phyloP scores from a whole-genome alignment of 92 coral and sea anemone species.

The Micromussa lordhowensis region DNA sequence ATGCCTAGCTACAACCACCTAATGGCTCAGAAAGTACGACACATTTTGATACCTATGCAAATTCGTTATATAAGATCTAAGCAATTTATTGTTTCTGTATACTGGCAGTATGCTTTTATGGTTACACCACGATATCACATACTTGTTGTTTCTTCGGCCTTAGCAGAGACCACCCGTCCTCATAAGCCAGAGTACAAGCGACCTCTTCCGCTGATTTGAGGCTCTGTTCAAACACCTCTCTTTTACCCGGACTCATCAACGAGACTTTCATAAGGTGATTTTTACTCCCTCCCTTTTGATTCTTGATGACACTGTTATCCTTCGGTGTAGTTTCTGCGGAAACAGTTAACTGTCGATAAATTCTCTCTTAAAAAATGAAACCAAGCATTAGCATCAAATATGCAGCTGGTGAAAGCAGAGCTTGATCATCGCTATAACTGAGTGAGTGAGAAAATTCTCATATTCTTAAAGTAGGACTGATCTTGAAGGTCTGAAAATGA shows the following conservation, averaged over 20 bases:
- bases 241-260: slow-evolving; percentile 58
- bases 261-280: slow-evolving; percentile 38
- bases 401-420: too few species aligned
- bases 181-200: slow-evolving; percentile 75
- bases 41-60: too few species aligned
- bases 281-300: background rate
- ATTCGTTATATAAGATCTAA: too few species aligned
- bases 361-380: background rate
- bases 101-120: background rate
- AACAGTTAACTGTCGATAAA: background rate
- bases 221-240: slow-evolving; percentile 50
- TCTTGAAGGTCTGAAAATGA: too few species aligned
- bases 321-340: background rate
- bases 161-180: slow-evolving; percentile 75
- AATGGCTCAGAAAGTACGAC: too few species aligned
- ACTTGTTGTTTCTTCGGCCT: slow-evolving; percentile 65
- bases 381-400: too few species aligned
- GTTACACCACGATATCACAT: background rate
- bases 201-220: slow-evolving; percentile 80
- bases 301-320: background rate
- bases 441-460: too few species aligned
- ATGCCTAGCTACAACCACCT: too few species aligned
- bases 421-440: too few species aligned
- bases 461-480: too few species aligned
- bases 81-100: too few species aligned